Evolutionary conservation across 1,140 invertebrate genomes (phyloP).

Genomic region (Zaprionus ghesquierei): DNA sequence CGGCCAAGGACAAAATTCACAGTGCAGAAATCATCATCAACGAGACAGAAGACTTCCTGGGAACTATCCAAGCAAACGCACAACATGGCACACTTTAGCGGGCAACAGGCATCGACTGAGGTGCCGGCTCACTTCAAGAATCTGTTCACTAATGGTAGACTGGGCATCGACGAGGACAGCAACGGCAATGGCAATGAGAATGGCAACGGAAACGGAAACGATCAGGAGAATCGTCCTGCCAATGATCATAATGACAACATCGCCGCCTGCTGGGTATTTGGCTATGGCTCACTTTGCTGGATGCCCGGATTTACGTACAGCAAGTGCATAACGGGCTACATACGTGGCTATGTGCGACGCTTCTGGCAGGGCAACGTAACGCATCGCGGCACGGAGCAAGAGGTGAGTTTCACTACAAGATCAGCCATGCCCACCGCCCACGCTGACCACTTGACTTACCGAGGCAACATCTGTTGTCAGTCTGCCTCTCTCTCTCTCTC

Average conservation of each 20-base stretch:
- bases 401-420: slow-evolving; percentile 84
- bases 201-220: slow-evolving; percentile 30
- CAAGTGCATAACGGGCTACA: slow-evolving; percentile 87
- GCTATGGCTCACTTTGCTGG: slow-evolving; percentile 94
- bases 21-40: neutral
- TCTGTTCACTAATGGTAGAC: slow-evolving; percentile 64
- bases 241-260: slow-evolving; percentile 30
- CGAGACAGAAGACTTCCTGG: neutral
- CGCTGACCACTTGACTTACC: neutral
- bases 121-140: slow-evolving; percentile 72
- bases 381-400: slow-evolving; percentile 90
- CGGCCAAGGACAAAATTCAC: slow-evolving; percentile 11
- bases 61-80: slow-evolving; percentile 1
- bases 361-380: slow-evolving; percentile 95
- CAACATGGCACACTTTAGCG: slow-evolving; percentile 68
- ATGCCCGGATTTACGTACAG: slow-evolving; percentile 91
- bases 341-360: slow-evolving; percentile 87
- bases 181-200: slow-evolving; percentile 19
- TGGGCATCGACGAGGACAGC: slow-evolving; percentile 53
- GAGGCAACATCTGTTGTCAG: neutral
- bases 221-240: slow-evolving; percentile 26
- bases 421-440: neutral
- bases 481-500: neutral
- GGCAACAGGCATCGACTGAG: slow-evolving; percentile 36
- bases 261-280: slow-evolving; percentile 89